Evolutionary conservation across 1,140 invertebrate genomes (phyloP).

Genomic region (Manduca sexta): DNA sequence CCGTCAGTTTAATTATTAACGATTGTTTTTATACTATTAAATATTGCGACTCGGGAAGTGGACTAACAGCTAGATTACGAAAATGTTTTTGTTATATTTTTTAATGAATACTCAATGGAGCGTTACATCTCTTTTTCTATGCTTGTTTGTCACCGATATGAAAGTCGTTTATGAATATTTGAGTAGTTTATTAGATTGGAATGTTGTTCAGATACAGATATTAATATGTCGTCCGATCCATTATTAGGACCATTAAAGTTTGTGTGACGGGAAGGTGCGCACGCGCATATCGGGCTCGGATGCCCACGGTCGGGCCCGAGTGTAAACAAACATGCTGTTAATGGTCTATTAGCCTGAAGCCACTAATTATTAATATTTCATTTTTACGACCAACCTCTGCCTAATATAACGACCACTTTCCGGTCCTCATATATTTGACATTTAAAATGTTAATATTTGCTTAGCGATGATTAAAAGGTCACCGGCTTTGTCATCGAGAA

Average conservation of each 20-base stretch:
- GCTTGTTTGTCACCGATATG: conserved; percentile 21
- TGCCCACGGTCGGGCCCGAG: conserved; percentile 6
- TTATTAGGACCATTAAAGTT: conserved; percentile 18
- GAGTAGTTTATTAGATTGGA: too few relatives aligned
- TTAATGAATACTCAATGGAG: conserved; percentile 44
- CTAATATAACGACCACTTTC: conserved; percentile 52
- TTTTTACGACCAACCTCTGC: conserved; percentile 44
- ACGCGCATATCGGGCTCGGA: conserved; percentile 13
- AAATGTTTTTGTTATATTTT: conserved; percentile 62
- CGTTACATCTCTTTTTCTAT: conserved; percentile 49
- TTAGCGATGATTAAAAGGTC: conserved; percentile 45
- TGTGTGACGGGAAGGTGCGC: conserved; percentile 19
- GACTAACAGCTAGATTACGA: conserved; percentile 66
- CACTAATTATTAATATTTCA: conserved; percentile 55
- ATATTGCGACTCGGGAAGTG: conserved; percentile 64
- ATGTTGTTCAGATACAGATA: background rate
- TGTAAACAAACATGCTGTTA: conserved; percentile 35
- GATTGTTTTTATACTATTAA: conserved; percentile 59
- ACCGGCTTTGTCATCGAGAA: conserved; percentile 26
- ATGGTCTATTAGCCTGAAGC: conserved; percentile 47
- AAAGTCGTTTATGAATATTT: conserved; percentile 16
- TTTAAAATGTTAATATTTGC: conserved; percentile 46
- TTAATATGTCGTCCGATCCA: conserved; percentile 16
- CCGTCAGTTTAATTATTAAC: conserved; percentile 61
- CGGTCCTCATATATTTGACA: conserved; percentile 37